Evolutionary conservation across 2,888 invertebrate species (phyloP), one percentile per base, ranked within the genome.

Genomic region (Nemurella pictetii): DNA sequence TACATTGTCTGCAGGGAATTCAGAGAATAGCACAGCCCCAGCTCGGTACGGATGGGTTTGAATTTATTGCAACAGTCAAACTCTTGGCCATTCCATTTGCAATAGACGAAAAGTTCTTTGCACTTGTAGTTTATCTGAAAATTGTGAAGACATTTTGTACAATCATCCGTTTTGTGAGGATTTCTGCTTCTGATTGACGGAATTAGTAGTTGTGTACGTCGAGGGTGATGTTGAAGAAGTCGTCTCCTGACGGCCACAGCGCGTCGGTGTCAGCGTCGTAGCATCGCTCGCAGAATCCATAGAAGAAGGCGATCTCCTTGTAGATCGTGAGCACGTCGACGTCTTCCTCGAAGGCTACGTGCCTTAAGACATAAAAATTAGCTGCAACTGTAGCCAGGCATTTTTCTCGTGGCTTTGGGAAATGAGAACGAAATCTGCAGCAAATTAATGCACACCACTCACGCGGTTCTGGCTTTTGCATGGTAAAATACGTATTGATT

Each of bases 11-110:
- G 78, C n/a, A 78, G 27, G 0, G 78, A 78, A 87, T 92, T 92
- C 87, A 92, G 92, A 0, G 89, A 89, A 86, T 89, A 92, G 87
- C 92, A 92, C 0, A 87, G 87, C 0, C 92, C 92, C 55, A 90
- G 91, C 85, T 92, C 92, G 0, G 92, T 91, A 25, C 88, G 86
- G 20, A 91, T 87, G 0, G 91, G 90, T 0, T 85, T 78, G 86
- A 87, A 87, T 83, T 86, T 85, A 26, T 86, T 85, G 84, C 87
- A 87, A 83, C 86, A 87, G 35, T 87, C 84, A 27, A 87, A 87
- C 20, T n/a, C 83, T n/a, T 72, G 80, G 5, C 88, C 88, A 80
- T 86, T 88, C 27, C 88, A 30, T 83, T 88, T 88, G 83, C 7
- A 83, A 30, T 30, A 30, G 29, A n/a, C 7, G 27, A 78, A 78